Percentiles rank a stretch among this genome's conserved stretches.
Evolutionary conservation across 2,888 invertebrate species (phyloP).

Genomic region (Diadegma fenestrale): DNA sequence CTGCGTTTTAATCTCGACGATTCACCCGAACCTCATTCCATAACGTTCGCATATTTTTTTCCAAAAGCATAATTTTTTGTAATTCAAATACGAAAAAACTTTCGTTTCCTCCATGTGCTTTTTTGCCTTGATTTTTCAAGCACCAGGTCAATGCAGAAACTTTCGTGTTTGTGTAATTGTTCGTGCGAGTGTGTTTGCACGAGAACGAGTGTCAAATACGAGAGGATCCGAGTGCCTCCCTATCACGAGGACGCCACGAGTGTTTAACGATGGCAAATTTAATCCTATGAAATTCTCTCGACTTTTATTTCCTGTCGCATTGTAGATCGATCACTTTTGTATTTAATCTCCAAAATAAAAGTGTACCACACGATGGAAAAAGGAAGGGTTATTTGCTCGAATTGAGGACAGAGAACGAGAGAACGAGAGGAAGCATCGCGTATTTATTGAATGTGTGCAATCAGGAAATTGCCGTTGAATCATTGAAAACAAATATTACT

Average conservation of each 20-base stretch:
- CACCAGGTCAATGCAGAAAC: no score
- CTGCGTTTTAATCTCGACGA: background rate
- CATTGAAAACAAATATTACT: conserved; percentile 52
- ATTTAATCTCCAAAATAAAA: background rate
- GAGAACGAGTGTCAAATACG: conserved; percentile 1
- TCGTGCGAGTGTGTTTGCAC: background rate
- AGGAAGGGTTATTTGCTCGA: background rate
- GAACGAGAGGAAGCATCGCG: background rate
- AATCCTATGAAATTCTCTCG: conserved; percentile 13
- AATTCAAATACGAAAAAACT: no score
- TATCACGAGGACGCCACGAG: background rate
- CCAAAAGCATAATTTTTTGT: background rate
- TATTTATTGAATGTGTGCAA: conserved; percentile 27
- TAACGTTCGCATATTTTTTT: background rate
- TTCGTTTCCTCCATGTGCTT: no score
- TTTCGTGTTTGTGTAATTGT: background rate
- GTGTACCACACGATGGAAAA: background rate
- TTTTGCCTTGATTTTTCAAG: background rate
- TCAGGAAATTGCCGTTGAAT: conserved; percentile 52
- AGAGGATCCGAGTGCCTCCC: background rate
- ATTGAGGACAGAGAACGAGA: background rate
- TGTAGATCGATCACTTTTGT: conserved; percentile 8
- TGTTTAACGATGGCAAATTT: conserved; percentile 12
- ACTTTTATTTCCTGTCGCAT: conserved; percentile 5
- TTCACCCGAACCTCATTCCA: background rate